Percentiles rank a stretch among this genome's conserved stretches.
Evolutionary conservation across 2,113 vertebrate species (phyloP).

Genomic region (Chaetodon trifascialis): DNA sequence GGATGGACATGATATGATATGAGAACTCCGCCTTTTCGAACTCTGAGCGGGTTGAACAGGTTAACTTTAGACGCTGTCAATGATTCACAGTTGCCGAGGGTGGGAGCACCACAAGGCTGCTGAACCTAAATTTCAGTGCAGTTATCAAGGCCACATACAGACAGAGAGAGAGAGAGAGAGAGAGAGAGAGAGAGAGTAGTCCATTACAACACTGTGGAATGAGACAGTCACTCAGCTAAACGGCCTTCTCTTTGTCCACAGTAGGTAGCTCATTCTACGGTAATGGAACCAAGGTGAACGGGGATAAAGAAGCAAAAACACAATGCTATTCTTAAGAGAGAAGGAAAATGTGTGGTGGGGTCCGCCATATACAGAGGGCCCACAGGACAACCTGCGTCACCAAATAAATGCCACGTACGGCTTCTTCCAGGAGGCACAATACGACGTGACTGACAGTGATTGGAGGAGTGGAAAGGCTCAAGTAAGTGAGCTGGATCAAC

Average conservation of each 20-base stretch:
- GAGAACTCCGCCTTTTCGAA: conserved; percentile 29
- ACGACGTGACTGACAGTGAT: conserved; percentile 18
- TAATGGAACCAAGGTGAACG: conserved; percentile 50
- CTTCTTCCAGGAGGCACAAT: neutral
- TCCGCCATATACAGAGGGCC: conserved; percentile 24
- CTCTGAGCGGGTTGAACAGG: conserved; percentile 1
- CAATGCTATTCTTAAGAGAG: conserved; percentile 31
- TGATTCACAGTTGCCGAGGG: conserved; percentile 55
- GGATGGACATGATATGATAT: conserved; percentile 10
- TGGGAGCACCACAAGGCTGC: conserved; percentile 31
- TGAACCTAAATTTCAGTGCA: conserved; percentile 35
- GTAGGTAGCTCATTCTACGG: conserved; percentile 21
- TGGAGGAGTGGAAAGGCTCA: conserved; percentile 6
- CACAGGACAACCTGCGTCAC: conserved; percentile 22
- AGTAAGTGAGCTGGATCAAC: conserved; percentile 47
- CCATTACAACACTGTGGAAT: conserved; percentile 47
- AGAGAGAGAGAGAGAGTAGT: conserved; percentile 12
- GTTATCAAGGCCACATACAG: conserved; percentile 38
- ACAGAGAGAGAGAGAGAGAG: conserved; percentile 14
- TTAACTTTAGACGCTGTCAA: conserved; percentile 44
- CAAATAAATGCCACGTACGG: conserved; percentile 14
- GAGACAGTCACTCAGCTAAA: conserved; percentile 61
- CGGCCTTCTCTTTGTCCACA: conserved; percentile 51
- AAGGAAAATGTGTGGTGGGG: conserved; percentile 25
- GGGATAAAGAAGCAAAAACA: conserved; percentile 44